Conservation (phyloP, 2,797 vertebrate genomes). For the Sebastes vulpes region DNA sequence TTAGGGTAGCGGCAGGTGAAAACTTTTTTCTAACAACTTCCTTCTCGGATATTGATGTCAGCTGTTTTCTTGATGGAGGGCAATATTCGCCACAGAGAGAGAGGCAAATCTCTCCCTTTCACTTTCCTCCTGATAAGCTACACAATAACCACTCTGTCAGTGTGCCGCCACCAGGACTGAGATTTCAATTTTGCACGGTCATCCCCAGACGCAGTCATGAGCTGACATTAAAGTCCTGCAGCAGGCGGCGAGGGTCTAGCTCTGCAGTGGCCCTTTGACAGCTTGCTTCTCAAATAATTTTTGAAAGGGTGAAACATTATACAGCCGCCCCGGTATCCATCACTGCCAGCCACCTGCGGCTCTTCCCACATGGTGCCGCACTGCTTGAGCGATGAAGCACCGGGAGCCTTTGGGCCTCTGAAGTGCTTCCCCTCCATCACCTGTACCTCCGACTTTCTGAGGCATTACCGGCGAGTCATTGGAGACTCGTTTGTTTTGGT, state of each 20-base stretch:
- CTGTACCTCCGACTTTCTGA: constrained; percentile 34
- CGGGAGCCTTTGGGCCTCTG: constrained; percentile 19
- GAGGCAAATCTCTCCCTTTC: constrained; percentile 31
- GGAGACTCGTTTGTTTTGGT: constrained; percentile 53
- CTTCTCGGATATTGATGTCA: constrained; percentile 42
- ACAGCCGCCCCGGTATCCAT: constrained; percentile 55
- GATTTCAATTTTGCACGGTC: constrained; percentile 57
- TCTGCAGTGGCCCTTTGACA: constrained; percentile 61
- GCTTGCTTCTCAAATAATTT: constrained; percentile 71
- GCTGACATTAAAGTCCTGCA: constrained; percentile 61
- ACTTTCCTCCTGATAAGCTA: constrained; percentile 46
- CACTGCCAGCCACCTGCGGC: constrained; percentile 70
- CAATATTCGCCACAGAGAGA: constrained; percentile 10
- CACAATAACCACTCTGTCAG: constrained; percentile 63
- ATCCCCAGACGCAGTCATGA: constrained; percentile 42
- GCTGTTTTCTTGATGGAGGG: constrained; percentile 46
- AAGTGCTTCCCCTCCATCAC: constrained; percentile 26
- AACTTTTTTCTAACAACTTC: constrained; percentile 10
- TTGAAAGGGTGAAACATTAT: constrained; percentile 73
- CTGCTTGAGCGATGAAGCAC: constrained; percentile 60
- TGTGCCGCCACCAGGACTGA: constrained; percentile 5
- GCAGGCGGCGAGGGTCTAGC: constrained; percentile 14
- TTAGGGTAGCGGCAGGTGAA: neutral
- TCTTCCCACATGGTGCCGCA: constrained; percentile 20
- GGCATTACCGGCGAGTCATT: constrained; percentile 13